Evolutionary conservation across 2,113 vertebrate species (phyloP).

Genomic region (Crotalus tigris): DNA sequence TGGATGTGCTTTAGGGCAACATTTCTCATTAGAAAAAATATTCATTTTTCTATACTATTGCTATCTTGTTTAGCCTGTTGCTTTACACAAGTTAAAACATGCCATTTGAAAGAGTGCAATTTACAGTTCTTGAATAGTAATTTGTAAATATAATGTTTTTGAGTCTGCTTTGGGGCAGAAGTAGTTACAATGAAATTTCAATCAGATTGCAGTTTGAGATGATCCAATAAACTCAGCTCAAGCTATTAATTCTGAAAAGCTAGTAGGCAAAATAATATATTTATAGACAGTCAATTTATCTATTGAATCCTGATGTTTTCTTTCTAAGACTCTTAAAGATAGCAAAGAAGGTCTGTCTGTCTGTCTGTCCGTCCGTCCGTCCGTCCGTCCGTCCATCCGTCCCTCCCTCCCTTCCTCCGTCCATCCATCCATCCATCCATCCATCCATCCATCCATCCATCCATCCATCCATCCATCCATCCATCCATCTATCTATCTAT

Average conservation of each 20-base stretch:
- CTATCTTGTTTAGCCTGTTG: neutral
- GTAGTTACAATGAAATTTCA: constrained; percentile 37
- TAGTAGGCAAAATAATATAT: constrained; percentile 19
- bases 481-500: neutral
- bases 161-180: neutral
- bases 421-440: no score
- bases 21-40: neutral
- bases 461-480: no score
- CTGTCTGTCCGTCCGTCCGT: neutral
- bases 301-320: constrained; percentile 5
- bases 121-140: constrained; percentile 35
- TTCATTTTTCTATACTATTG: neutral
- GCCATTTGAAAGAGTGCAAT: constrained; percentile 20
- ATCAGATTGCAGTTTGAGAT: constrained; percentile 45
- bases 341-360: neutral
- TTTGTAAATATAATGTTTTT: constrained; percentile 43
- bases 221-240: constrained; percentile 38
- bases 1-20: neutral
- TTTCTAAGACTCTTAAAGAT: constrained; percentile 20
- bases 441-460: no score
- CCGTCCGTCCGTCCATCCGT: no score
- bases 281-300: constrained; percentile 19
- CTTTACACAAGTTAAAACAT: neutral
- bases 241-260: constrained; percentile 30
- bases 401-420: no score